These are phyloP conservation scores for Protosalanx chinensis DNA, from an alignment of 2,797 vertebrate genomes.

Conservation along the genomic window DNA sequence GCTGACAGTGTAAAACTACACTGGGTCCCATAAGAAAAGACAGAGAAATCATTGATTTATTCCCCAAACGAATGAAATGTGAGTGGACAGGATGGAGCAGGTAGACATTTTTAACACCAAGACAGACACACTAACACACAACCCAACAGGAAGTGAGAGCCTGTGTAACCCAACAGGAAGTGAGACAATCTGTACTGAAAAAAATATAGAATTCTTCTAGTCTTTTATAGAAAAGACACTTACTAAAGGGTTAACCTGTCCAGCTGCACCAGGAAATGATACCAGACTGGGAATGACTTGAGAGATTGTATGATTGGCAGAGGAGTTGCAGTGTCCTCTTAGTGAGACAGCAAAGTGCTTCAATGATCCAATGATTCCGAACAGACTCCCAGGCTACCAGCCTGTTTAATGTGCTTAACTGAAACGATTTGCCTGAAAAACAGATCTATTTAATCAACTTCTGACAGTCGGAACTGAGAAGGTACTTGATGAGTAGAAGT, in stretches of 20 bases:
- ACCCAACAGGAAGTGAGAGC: conserved; percentile 9
- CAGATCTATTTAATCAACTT: too few species aligned
- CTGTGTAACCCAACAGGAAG: not conserved
- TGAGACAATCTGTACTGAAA: too few species aligned
- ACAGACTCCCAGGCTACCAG: not conserved
- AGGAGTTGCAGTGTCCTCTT: not conserved
- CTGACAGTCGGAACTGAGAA: too few species aligned
- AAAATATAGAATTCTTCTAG: too few species aligned
- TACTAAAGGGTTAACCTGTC: not conserved
- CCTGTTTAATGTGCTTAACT: not conserved
- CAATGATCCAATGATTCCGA: not conserved
- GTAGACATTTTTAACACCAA: too few species aligned
- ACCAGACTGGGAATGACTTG: not conserved
- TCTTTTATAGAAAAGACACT: too few species aligned
- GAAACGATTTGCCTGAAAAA: too few species aligned
- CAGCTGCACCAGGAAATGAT: not conserved
- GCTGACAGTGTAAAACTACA: too few species aligned
- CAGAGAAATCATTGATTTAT: too few species aligned
- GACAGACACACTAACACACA: not conserved
- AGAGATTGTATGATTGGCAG: not conserved
- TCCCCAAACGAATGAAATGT: too few species aligned
- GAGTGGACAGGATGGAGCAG: too few species aligned
- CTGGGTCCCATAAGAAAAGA: too few species aligned
- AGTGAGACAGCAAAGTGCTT: conserved; percentile 30
- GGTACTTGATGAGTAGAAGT: not conserved